These are phyloP conservation scores for Acrocephalus kingi DNA, from an alignment of 2,113 vertebrate genomes.

Conservation along the genomic window DNA sequence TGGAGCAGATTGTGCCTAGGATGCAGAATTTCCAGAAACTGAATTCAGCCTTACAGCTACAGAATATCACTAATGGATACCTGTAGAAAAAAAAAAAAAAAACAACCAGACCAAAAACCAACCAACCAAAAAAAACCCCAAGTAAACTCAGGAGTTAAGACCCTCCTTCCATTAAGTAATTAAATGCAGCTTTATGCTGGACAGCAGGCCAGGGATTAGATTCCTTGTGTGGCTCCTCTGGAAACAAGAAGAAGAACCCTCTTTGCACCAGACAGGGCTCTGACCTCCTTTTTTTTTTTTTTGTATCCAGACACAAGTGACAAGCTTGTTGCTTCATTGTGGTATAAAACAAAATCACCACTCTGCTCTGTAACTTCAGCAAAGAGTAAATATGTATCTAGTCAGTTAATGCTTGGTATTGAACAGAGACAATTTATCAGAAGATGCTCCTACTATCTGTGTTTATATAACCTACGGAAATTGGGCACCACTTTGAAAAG, in stretches of 20 bases:
- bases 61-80: not conserved
- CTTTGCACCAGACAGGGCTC: not conserved
- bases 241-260: not conserved
- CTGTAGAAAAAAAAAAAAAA: too few relatives aligned
- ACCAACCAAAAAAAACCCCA: not conserved
- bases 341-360: not conserved
- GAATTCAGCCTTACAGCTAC: not conserved
- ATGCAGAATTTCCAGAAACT: not conserved
- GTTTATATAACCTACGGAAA: not conserved
- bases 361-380: not conserved
- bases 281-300: not conserved
- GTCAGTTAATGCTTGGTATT: not conserved
- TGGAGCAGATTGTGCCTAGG: not conserved
- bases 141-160: not conserved
- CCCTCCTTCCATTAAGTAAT: not conserved
- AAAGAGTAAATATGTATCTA: not conserved
- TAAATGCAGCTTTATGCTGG: not conserved
- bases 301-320: not conserved
- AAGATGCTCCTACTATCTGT: not conserved
- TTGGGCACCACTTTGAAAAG: not conserved
- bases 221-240: not conserved
- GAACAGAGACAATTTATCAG: not conserved
- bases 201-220: not conserved
- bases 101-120: not conserved
- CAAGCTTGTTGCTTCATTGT: not conserved